Percentiles rank a stretch among this genome's conserved stretches.
Evolutionary conservation across 2,888 invertebrate species (phyloP).

Genomic region (Chalcosyrphus nemorum): DNA sequence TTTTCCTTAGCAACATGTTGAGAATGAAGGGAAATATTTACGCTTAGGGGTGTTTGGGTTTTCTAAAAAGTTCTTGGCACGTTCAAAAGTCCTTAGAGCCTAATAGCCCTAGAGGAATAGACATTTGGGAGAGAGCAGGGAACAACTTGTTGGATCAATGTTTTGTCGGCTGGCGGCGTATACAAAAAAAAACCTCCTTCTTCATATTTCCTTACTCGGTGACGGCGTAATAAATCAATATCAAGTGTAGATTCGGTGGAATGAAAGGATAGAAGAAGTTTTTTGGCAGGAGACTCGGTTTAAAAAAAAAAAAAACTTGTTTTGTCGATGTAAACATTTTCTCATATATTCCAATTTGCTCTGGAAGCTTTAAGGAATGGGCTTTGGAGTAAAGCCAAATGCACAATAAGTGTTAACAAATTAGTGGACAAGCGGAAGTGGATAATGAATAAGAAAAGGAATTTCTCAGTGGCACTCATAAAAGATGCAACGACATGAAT

Average conservation of each 20-base stretch:
- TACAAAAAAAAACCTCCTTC: neutral
- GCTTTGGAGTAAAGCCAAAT: neutral
- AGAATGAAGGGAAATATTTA: neutral
- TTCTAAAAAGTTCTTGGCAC: conserved; percentile 14
- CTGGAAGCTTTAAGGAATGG: too few species aligned
- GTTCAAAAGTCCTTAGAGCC: neutral
- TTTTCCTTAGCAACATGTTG: conserved; percentile 60
- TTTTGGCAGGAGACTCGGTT: too few species aligned
- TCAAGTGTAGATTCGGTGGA: too few species aligned
- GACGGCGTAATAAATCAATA: conserved; percentile 47
- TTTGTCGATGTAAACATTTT: too few species aligned
- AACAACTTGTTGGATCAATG: conserved; percentile 74
- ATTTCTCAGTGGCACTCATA: too few species aligned
- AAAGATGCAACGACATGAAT: too few species aligned
- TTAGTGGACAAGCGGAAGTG: too few species aligned
- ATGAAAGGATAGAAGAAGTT: too few species aligned
- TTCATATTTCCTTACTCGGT: neutral
- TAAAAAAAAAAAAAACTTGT: too few species aligned
- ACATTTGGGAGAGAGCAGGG: neutral
- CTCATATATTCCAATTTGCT: too few species aligned
- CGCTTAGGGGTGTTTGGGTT: neutral
- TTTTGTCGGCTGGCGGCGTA: conserved; percentile 15
- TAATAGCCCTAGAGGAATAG: neutral
- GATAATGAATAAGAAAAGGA: too few species aligned
- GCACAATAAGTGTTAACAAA: too few species aligned